phyloP scores from a whole-genome alignment of 2,113 vertebrate genomes.

The Phalacrocorax aristotelis region DNA sequence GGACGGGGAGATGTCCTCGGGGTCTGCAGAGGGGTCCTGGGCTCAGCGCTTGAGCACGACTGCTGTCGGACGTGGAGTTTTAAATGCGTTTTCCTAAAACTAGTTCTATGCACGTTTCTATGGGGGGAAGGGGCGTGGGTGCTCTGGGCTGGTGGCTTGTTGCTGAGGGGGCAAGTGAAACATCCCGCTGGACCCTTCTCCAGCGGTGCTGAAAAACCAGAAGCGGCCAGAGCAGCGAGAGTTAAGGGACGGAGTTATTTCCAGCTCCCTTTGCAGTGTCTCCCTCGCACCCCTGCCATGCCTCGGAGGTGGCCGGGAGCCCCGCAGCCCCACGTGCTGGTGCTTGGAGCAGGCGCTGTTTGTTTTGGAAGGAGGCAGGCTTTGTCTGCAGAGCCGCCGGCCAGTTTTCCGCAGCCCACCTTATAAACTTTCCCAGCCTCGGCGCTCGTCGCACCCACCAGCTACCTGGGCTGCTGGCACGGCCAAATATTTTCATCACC shows the following conservation, averaged over 20 bases:
- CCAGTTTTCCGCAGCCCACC: not conserved
- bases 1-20: not conserved
- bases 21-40: not conserved
- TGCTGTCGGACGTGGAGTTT: fast-evolving
- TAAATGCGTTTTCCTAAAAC: fast-evolving
- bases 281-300: not conserved
- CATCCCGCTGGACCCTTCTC: not conserved
- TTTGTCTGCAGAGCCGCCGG: not conserved
- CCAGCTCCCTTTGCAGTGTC: not conserved
- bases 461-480: not conserved
- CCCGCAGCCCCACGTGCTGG: not conserved
- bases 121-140: not conserved
- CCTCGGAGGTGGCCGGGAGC: fast-evolving
- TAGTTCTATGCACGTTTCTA: fast-evolving
- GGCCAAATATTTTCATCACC: not conserved
- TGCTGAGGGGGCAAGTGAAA: not conserved
- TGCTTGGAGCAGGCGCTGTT: not conserved
- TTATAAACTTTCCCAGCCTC: not conserved
- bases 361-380: not conserved
- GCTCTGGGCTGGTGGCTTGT: not conserved
- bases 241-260: not conserved
- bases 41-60: not conserved
- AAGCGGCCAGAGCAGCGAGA: not conserved
- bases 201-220: not conserved
- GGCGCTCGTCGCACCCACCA: not conserved